Evolutionary conservation across 2,113 vertebrate genomes (phyloP), one percentile per base, ranked within the genome.

Genomic region (Balaeniceps rex): DNA sequence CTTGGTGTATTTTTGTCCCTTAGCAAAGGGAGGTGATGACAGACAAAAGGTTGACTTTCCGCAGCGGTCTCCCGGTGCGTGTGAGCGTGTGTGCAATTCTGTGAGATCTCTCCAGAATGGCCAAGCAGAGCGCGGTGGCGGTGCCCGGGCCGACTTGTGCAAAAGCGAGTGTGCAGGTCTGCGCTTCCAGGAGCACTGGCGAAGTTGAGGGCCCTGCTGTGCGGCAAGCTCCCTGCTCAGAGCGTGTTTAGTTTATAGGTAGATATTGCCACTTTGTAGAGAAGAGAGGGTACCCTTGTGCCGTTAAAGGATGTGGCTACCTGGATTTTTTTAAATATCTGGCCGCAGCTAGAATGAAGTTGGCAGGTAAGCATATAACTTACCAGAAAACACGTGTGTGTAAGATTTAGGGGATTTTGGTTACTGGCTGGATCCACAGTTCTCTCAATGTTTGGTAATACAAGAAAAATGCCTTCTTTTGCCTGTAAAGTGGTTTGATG

Each of bases 101-200:
- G 19, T 15, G 40, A 57, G 22, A 31, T 38, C 4, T 17, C 55
- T 66, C n/a, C 11, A 23, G 44, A 28, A 9, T 14, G 21, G 13
- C 40, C 12, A 17, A 5, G 57, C 5, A 7, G 7, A 77, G 29
- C 22, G 13, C 11, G 8, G 24, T 14, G 69, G 26, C 1, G 1
- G 16, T 57, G 40, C 23, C 57, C 2, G 3, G 58, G 21, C n/a
- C 0, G 0, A 4, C 18, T n/a, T 3, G 0, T 7, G 44, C 21
- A 8, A 14, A 29, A 38, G 33, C 0, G 0, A 64, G 25, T 2
- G 15, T 33, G 28, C 61, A 61, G 26, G 14, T 38, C 61, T 49
- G 57, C 0, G 2, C 1, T 19, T 68, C 66, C n/a, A 54, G 47
- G 15, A 36, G 22, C 22, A 10, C 7, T n/a, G 54, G 38, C 58